Evolutionary conservation across 2,113 vertebrate genomes (phyloP).

Genomic region (Neotragus pygmaeus): DNA sequence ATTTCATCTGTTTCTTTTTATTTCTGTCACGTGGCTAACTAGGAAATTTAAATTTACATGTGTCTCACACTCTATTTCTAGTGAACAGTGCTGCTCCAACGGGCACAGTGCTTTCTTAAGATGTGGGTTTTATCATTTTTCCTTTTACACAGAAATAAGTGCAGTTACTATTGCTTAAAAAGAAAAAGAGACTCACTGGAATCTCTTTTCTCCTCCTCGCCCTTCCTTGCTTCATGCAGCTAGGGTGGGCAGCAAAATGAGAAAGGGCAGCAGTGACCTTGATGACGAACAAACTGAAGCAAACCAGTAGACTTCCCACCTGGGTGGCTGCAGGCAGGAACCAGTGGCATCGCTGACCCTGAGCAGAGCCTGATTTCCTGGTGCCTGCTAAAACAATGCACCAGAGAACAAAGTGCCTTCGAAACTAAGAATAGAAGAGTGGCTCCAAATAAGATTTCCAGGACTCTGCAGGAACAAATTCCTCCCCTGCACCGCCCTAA

Average conservation of each 20-base stretch:
- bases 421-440: conserved; percentile 54
- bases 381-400: conserved; percentile 52
- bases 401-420: conserved; percentile 60
- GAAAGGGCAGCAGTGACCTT: not conserved
- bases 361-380: conserved; percentile 51
- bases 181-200: not conserved
- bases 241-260: not conserved
- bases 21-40: not conserved
- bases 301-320: conserved; percentile 10
- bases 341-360: conserved; percentile 13
- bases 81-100: not conserved
- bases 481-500: not conserved
- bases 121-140: not conserved
- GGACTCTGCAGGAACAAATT: not conserved
- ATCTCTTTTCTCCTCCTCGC: not conserved
- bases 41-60: not conserved
- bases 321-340: conserved; percentile 40
- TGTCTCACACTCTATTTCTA: not conserved
- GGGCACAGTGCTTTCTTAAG: not conserved
- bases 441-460: conserved; percentile 23
- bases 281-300: not conserved
- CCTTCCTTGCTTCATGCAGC: not conserved
- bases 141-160: not conserved
- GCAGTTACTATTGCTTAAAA: not conserved
- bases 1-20: not conserved